Evolutionary conservation across 2,797 vertebrate species (phyloP).

Genomic region (Sandelia bainsii): DNA sequence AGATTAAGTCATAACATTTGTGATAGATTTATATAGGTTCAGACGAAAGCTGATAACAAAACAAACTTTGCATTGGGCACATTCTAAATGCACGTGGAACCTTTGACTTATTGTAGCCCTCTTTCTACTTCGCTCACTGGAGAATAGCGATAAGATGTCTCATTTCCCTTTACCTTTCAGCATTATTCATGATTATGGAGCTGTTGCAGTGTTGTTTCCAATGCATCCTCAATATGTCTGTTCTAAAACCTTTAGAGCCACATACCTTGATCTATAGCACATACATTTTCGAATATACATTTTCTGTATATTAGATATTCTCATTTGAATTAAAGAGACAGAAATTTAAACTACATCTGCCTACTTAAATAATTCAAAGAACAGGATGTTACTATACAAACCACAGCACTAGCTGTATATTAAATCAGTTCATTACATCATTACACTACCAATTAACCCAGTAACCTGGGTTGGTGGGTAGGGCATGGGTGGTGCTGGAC

Average conservation of each 20-base stretch:
- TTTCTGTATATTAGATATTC: slow-evolving; percentile 21
- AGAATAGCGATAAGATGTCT: slow-evolving; percentile 69
- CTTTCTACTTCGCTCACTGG: slow-evolving; percentile 42
- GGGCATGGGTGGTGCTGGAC: neutral
- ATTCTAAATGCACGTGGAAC: slow-evolving; percentile 70
- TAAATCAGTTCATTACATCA: slow-evolving; percentile 24
- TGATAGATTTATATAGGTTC: slow-evolving; percentile 63
- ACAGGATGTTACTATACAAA: slow-evolving; percentile 14
- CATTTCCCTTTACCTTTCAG: slow-evolving; percentile 71
- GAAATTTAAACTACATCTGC: slow-evolving; percentile 8
- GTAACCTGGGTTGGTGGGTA: slow-evolving; percentile 24
- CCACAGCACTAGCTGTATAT: neutral
- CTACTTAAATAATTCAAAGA: slow-evolving; percentile 8
- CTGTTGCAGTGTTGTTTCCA: slow-evolving; percentile 61
- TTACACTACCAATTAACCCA: slow-evolving; percentile 33
- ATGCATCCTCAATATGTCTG: slow-evolving; percentile 32
- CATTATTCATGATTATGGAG: slow-evolving; percentile 64
- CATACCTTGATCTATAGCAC: slow-evolving; percentile 8
- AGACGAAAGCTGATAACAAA: slow-evolving; percentile 66
- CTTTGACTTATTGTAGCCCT: slow-evolving; percentile 66
- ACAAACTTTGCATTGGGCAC: slow-evolving; percentile 51
- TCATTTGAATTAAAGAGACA: slow-evolving; percentile 17
- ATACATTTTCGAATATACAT: slow-evolving; percentile 2
- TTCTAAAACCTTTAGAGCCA: slow-evolving; percentile 31
- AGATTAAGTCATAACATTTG: slow-evolving; percentile 68